A percentile compares a stretch with the other conserved stretches of the same genome.
These are phyloP conservation scores for Leptinotarsa haldemani DNA, from an alignment of 2,888 invertebrate species.

Conservation along the genomic window DNA sequence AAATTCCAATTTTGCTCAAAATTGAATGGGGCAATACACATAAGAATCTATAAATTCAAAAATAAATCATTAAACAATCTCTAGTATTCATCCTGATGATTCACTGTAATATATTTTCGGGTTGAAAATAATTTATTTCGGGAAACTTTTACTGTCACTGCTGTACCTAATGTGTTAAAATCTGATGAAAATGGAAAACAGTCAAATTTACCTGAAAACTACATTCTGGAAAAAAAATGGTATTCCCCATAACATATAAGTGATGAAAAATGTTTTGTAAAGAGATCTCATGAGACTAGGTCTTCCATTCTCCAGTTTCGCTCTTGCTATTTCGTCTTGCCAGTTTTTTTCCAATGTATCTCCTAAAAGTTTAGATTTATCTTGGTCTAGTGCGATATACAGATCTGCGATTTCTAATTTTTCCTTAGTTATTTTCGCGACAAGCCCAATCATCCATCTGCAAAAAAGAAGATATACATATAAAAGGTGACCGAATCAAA, in stretches of 20 bases:
- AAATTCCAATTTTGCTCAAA: no score
- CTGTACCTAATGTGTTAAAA: no score
- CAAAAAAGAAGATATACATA: conserved; percentile 32
- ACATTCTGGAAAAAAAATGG: conserved; percentile 37
- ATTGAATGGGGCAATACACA: no score
- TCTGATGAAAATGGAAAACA: not conserved
- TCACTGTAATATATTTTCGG: no score
- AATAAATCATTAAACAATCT: no score
- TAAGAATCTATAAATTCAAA: no score
- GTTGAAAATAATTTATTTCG: no score
- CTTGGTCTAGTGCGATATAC: conserved; percentile 71
- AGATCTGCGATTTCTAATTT: conserved; percentile 75
- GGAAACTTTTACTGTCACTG: no score
- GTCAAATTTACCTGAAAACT: conserved; percentile 44
- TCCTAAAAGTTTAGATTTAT: conserved; percentile 73
- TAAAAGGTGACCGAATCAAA: no score
- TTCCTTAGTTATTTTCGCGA: conserved; percentile 70
- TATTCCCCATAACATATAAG: conserved; percentile 47
- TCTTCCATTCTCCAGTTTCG: conserved; percentile 53
- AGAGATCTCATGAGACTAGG: conserved; percentile 51
- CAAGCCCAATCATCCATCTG: conserved; percentile 60
- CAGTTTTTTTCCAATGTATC: conserved; percentile 72
- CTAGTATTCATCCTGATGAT: no score
- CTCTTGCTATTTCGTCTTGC: conserved; percentile 52
- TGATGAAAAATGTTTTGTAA: conserved; percentile 44